Conservation (phyloP, 2,888 invertebrate species). For the Pristionchus exspectatus region DNA sequence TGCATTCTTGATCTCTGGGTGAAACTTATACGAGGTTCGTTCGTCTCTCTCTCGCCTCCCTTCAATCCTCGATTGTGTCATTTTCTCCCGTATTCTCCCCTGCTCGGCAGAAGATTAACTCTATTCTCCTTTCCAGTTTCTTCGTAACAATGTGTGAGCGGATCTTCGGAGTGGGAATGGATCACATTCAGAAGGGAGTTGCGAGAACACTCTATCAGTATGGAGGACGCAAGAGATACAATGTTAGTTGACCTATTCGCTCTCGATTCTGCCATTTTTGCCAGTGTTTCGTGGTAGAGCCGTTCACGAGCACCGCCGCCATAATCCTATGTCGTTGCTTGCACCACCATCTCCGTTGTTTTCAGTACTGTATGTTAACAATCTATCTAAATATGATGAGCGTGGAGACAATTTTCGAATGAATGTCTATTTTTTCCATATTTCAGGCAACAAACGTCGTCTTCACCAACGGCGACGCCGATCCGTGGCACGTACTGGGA, state of each 20-base stretch:
- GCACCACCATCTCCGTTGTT: background rate
- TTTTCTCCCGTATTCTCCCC: too few species aligned
- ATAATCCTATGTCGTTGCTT: background rate
- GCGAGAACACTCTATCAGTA: slow-evolving; percentile 55
- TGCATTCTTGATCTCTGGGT: too few species aligned
- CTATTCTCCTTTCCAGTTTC: slow-evolving; percentile 65
- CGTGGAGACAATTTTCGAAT: background rate
- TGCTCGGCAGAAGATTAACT: too few species aligned
- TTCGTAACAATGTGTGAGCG: slow-evolving; percentile 69
- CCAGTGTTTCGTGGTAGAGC: background rate
- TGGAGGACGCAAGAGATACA: slow-evolving; percentile 61
- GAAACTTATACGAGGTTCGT: too few species aligned
- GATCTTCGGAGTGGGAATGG: slow-evolving; percentile 62
- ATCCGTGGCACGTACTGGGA: background rate
- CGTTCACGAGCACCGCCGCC: background rate
- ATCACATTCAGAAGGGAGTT: slow-evolving; percentile 49
- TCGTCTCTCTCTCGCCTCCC: too few species aligned
- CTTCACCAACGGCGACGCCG: background rate
- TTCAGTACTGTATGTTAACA: background rate
- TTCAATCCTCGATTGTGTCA: background rate
- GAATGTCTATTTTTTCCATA: background rate
- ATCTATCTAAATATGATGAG: too few species aligned
- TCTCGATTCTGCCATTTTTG: background rate
- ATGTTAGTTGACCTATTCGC: background rate
- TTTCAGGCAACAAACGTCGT: slow-evolving; percentile 31